Conservation (phyloP, 2,113 vertebrate genomes). For the Actenoides lindsayi region DNA sequence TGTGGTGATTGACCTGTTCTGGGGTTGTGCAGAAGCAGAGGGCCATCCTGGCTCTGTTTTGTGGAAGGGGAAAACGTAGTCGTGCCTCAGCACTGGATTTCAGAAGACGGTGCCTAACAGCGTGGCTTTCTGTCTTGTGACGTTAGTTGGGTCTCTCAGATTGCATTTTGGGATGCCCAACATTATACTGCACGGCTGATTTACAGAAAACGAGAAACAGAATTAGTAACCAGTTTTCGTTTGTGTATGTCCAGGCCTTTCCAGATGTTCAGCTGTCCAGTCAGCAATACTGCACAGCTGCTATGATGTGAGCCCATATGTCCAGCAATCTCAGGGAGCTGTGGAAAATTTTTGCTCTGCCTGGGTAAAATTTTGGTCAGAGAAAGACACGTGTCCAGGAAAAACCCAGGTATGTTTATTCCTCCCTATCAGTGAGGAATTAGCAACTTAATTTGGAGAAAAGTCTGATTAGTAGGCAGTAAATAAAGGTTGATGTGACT, state of each 20-base stretch:
- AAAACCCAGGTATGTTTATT: background rate
- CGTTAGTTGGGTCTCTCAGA: background rate
- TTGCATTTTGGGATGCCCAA: accelerated
- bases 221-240: background rate
- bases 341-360: background rate
- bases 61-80: background rate
- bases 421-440: background rate
- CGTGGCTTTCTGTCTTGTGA: background rate
- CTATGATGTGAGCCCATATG: background rate
- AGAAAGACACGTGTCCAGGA: background rate
- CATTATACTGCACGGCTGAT: background rate
- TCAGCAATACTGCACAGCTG: conserved; percentile 3
- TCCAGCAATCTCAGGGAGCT: background rate
- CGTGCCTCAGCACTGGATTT: background rate
- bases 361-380: background rate
- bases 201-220: background rate
- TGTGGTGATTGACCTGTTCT: background rate
- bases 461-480: background rate
- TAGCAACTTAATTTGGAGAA: background rate
- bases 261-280: conserved; percentile 46
- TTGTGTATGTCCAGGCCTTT: background rate
- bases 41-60: background rate
- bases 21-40: background rate
- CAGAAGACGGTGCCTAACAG: background rate
- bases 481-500: background rate